These are phyloP conservation scores for Protaetia brevitarsis DNA, from an alignment of 1,140 invertebrate genomes.

Conservation along the genomic window DNA sequence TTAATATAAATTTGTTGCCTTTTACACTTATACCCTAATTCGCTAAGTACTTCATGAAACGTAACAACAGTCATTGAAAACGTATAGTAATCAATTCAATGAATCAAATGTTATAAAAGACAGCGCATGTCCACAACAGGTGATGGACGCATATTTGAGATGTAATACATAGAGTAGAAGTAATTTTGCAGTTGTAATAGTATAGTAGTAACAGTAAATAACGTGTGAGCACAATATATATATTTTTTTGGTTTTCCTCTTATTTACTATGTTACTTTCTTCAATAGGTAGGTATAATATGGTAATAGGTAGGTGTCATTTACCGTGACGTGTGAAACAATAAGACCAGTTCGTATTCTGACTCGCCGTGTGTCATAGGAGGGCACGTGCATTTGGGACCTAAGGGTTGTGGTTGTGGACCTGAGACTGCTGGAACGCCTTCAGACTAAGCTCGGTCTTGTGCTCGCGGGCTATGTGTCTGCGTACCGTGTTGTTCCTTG, in stretches of 20 bases:
- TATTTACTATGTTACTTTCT: background rate
- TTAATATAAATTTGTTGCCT: background rate
- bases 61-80: conserved; percentile 20
- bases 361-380: conserved; percentile 11
- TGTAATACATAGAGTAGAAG: conserved; percentile 6
- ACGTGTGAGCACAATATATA: conserved; percentile 2
- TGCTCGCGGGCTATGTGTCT: conserved; percentile 85
- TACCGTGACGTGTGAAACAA: conserved; percentile 27
- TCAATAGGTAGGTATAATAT: background rate
- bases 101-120: background rate
- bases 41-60: conserved; percentile 17
- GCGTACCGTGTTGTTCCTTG: conserved; percentile 85
- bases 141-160: background rate
- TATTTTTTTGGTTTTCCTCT: background rate
- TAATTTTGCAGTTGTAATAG: background rate
- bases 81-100: conserved; percentile 11
- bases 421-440: conserved; percentile 61
- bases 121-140: background rate
- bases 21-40: conserved; percentile 18
- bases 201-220: background rate
- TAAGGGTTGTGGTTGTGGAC: conserved; percentile 34
- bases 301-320: conserved; percentile 1
- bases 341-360: conserved; percentile 38
- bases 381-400: conserved; percentile 15
- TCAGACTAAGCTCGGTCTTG: conserved; percentile 69